Base-by-base conservation (phyloP, 1,140 invertebrate species). In the Lepidostoma basale region DNA sequence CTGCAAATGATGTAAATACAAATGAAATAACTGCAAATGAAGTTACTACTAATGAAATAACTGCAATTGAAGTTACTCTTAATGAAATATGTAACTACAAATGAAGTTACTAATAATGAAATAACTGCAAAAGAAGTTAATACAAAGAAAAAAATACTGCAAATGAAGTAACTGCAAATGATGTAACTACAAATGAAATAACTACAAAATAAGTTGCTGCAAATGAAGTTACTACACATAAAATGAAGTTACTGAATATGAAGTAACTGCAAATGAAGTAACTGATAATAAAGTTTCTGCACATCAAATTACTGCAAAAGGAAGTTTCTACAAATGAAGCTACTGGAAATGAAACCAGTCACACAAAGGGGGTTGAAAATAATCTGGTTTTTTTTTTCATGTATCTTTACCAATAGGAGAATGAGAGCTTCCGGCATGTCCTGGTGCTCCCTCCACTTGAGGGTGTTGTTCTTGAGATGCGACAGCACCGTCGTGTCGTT, bases 401-500 rank as follows among this genome's bases (percentile, higher is more conserved):
- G n/a, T n/a, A 64, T 36, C 75, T 81, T 83, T 74, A 89, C 88
- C 75, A 88, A 78, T 62, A 91, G 76, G 28, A 86, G 82, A 39
- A 85, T 84, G 2, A 95, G 77, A 42, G 83, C 79, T 0, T 85
- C 84, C 0, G 90, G 90, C 71, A 89, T 88, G 0, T 84, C 79
- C 30, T 84, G 83, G 47, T 90, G 87, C 0, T 85, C 74, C 60
- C 85, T 85, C 90, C 90, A 92, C 52, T 84, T 79, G 10, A 92
- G 77, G 0, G 85, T 82, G 33, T 88, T 88, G 1, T 79, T 78
- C 76, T 92, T 90, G 4, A 95, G 80, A 30, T 89, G 84, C 56
- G 88, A 80, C 62, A 96, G 69, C 54, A 95, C 87, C 5, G 89
- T 88, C 44, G 90, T 90, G 75, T 95, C 92, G 74, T 87, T 89